phyloP scores from a whole-genome alignment of 2,797 vertebrate genomes.

The Danionella dracula region DNA sequence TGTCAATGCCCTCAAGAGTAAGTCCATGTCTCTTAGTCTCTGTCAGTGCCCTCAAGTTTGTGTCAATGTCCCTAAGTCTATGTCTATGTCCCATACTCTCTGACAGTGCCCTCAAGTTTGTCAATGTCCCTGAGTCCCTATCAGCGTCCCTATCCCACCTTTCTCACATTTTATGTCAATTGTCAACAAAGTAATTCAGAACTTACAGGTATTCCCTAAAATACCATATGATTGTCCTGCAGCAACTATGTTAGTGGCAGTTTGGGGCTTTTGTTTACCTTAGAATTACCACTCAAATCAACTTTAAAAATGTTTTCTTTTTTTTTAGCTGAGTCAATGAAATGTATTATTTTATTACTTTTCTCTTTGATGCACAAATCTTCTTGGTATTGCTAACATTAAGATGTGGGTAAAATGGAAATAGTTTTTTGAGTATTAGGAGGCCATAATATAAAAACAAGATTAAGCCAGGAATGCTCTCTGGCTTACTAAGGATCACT shows the following conservation, averaged over 20 bases:
- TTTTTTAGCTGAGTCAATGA: neutral
- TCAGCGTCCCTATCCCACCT: too few relatives aligned
- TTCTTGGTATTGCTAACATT: conserved; percentile 15
- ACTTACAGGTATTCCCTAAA: neutral
- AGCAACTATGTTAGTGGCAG: too few relatives aligned
- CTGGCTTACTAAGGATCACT: neutral
- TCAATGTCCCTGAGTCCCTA: too few relatives aligned
- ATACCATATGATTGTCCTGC: neutral
- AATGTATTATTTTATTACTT: conserved; percentile 14
- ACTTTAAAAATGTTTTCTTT: conserved; percentile 10
- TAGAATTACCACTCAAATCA: neutral
- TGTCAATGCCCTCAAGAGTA: too few relatives aligned
- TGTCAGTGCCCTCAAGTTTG: too few relatives aligned
- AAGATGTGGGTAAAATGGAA: neutral
- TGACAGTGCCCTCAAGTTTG: too few relatives aligned
- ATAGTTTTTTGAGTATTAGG: neutral
- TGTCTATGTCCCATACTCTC: too few relatives aligned
- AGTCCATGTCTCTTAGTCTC: too few relatives aligned
- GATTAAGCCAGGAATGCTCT: conserved; percentile 30
- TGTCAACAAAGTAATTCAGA: neutral
- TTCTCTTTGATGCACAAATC: neutral
- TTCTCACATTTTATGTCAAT: neutral
- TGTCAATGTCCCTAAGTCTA: too few relatives aligned
- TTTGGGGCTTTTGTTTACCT: neutral
- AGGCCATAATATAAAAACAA: conserved; percentile 23